Percentiles rank a stretch among this genome's conserved stretches.
Conservation (phyloP, 2,797 vertebrate genomes). For the Girardinus metallicus region DNA sequence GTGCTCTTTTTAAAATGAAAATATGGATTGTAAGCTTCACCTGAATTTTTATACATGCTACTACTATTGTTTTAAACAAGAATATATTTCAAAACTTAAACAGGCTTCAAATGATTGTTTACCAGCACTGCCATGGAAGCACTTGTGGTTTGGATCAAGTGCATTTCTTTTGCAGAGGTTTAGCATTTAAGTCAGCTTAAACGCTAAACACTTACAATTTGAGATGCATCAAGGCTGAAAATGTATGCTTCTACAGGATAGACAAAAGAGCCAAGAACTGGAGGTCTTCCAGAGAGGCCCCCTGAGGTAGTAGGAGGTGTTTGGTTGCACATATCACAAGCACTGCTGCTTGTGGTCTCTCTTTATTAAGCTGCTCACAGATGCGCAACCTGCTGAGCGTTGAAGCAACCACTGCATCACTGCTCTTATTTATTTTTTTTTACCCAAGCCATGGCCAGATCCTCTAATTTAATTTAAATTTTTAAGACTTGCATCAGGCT, state of each 20-base stretch:
- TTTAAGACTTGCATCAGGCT: not conserved
- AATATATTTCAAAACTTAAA: not conserved
- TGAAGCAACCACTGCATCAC: conserved; percentile 15
- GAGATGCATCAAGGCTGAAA: conserved; percentile 45
- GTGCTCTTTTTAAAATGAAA: not conserved
- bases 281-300: conserved; percentile 63
- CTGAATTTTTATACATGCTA: not conserved
- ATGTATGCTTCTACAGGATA: conserved; percentile 25
- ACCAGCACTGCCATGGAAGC: not conserved
- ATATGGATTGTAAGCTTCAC: not conserved
- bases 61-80: not conserved
- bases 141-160: not conserved
- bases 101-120: not conserved
- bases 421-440: not conserved
- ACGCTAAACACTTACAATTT: conserved; percentile 43
- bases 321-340: conserved; percentile 60
- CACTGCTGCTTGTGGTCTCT: conserved; percentile 51
- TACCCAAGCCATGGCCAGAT: not conserved
- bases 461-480: not conserved
- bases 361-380: conserved; percentile 57
- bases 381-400: conserved; percentile 36
- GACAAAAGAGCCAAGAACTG: conserved; percentile 48
- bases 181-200: conserved; percentile 21
- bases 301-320: conserved; percentile 60
- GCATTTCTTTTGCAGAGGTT: conserved; percentile 9